phyloP scores from a whole-genome alignment of 2,888 invertebrate species.

The Agonum fuliginosum region DNA sequence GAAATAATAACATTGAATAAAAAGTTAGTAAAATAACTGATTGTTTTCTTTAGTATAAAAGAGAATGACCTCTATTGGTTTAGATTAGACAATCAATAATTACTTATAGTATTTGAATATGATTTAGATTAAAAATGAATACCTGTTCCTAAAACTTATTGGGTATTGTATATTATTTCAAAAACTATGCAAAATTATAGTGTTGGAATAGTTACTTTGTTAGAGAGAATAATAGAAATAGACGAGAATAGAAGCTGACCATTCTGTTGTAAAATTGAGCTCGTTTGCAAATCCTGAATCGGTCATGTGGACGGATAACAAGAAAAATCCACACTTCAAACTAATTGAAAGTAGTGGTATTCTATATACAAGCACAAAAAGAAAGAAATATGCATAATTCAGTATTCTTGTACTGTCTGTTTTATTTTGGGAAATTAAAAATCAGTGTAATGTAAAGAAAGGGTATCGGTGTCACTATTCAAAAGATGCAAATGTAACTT shows the following conservation, averaged over 20 bases:
- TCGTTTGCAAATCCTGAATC: conserved; percentile 5
- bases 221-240: neutral
- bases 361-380: neutral
- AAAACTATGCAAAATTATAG: no score
- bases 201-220: neutral
- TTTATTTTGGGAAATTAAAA: conserved; percentile 41
- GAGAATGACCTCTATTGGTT: no score
- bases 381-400: neutral
- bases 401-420: neutral
- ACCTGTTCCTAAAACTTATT: no score
- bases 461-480: conserved; percentile 46
- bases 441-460: conserved; percentile 10
- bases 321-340: conserved; percentile 34
- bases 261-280: neutral
- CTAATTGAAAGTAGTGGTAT: conserved; percentile 33
- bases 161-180: no score
- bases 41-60: no score
- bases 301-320: neutral
- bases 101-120: no score
- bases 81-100: no score
- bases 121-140: no score
- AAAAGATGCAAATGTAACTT: conserved; percentile 46
- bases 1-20: no score
- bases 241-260: neutral
- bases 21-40: no score